Base-by-base conservation (phyloP, 2,797 vertebrate species). In the Neosalanx taihuensis region DNA sequence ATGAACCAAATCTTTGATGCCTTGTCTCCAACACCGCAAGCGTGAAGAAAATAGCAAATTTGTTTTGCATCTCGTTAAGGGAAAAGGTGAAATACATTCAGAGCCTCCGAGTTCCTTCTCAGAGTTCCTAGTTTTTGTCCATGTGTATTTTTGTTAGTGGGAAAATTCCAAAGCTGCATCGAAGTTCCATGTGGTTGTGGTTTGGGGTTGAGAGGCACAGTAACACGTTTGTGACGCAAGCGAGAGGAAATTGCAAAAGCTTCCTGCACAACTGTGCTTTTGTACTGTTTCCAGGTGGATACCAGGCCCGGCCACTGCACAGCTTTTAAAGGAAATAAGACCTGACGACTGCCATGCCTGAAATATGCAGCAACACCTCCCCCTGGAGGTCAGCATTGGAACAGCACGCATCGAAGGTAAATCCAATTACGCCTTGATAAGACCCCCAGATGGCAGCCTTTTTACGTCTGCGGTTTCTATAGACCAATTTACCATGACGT, bases 121-220 rank as follows among this genome's bases (percentile, higher is more conserved):
- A 46, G 41, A 64, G 35, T 46, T 64, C n/a, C 63, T 64, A 46
- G 26, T 51, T 26, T 4, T 61, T 18, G 5, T 29, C 29, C 15
- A 6, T 51, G 10, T 83, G 75, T 84, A 81, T 88, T 87, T 86
- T 80, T 84, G 83, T 83, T 73, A 81, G 87, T 86, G 86, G 84
- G 87, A 89, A 89, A 85, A 89, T 90, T 87, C 85, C 85, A 85
- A 78, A 1, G 26, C 81, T 79, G 76, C 75, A 76, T 78, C 70
- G 23, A 29, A 72, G 66, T 86, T 85, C 87, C 91, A 92, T 92
- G 90, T 92, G 92, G 89, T 91, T 93, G 89, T 91, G 90, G 92
- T 93, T 92, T 91, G 80, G 84, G 83, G 41, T 82, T 82, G 79
- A 83, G 79, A 89, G 86, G 79, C 86, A 87, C 83, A 89, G 81